Base-by-base conservation (phyloP, 2,888 invertebrate genomes). In the Leptopilina myrica region DNA sequence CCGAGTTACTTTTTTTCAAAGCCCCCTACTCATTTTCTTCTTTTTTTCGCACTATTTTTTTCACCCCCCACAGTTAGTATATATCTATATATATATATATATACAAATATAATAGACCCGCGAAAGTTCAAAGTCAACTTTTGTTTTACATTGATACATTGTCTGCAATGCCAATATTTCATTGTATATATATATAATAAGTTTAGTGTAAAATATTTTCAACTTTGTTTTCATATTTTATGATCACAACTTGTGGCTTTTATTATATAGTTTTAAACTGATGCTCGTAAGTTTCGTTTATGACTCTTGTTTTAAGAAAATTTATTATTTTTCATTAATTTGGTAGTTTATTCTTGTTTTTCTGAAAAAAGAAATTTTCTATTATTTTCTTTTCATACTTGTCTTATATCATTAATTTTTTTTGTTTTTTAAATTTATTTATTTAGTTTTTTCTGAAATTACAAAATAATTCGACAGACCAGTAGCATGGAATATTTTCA, bases 1-100 rank as follows among this genome's bases (percentile, higher is more conserved):
- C 12, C 8, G 14, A 69, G 53, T 69, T 69, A 69, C 53, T 53
- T 69, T 69, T 69, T 8, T 49, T 12, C 49, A 49, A 49, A 20
- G n/a, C 49, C 12, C 69, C 26, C 11, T 11, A 26, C 33, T 12
- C 49, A 53, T 49, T 49, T 69, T 43, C 7, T 43, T 43, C 43
- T 20, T 8, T 53, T 69, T 53, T 69, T 53, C 12, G 33, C 12
- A 11, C 20, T 20, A 20, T 49, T 49, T 49, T 49, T 49, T 49
- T 49, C 4, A 2, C 11, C 11, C 11, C 11, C 49, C 14, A 53
- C 14, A 53, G 12, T n/a, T 0, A 1, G 33, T 53, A 69, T 69
- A 5, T 49, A 3, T 33, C 33, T 69, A 53, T 20, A 26, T 69
- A 5, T 49, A 3, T 33, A 2, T 69, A 53, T 20, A 26, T 26